Percentiles rank a stretch among this genome's conserved stretches.
Conservation (phyloP, 2,113 vertebrate genomes). For the Mastomys coucha region DNA sequence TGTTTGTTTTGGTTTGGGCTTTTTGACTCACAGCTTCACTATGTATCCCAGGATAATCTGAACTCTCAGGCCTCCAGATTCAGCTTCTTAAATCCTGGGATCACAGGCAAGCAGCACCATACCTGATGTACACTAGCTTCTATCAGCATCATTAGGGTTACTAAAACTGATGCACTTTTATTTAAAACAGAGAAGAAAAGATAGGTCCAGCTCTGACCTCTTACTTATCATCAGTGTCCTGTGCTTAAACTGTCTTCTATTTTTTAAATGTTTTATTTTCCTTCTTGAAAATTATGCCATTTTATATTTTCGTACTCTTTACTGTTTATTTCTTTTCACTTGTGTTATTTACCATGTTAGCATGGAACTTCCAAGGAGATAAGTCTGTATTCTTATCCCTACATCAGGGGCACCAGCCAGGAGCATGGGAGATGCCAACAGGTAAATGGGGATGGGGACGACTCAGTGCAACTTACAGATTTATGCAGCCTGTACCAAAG, state of each 20-base stretch:
- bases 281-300: neutral
- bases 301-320: neutral
- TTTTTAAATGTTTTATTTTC: neutral
- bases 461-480: neutral
- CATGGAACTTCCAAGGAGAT: neutral
- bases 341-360: neutral
- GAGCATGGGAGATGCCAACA: rapidly evolving
- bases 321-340: neutral
- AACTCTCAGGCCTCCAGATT: neutral
- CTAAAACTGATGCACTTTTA: neutral
- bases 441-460: neutral
- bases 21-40: neutral
- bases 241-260: neutral
- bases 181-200: neutral
- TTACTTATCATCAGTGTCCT: neutral
- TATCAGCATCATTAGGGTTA: neutral
- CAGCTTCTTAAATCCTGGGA: neutral
- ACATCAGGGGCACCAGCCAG: too few species aligned
- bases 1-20: neutral
- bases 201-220: neutral
- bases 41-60: neutral
- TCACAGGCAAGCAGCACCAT: neutral
- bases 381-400: neutral
- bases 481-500: neutral
- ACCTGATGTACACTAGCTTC: neutral